These are phyloP conservation scores for Cosmorhoe ocellata DNA, from an alignment of 2,888 invertebrate genomes.

Conservation along the genomic window DNA sequence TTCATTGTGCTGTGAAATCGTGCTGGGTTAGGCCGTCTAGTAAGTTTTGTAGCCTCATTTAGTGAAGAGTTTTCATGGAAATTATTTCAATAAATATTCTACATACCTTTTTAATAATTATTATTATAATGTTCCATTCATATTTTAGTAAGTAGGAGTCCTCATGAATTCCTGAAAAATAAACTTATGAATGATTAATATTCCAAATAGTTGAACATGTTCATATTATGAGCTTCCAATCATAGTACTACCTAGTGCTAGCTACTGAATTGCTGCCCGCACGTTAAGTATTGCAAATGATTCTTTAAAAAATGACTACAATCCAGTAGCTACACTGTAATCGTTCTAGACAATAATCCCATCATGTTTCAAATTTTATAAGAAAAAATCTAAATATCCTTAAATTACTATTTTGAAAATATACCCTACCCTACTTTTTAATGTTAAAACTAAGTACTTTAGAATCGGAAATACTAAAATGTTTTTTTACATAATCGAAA, in stretches of 20 bases:
- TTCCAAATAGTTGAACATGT: slow-evolving; percentile 8
- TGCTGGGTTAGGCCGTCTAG: neutral
- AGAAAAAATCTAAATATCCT: slow-evolving; percentile 22
- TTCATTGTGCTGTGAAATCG: slow-evolving; percentile 11
- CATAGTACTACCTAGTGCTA: neutral
- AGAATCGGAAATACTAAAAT: slow-evolving; percentile 9
- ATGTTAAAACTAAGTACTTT: slow-evolving; percentile 27
- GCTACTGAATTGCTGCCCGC: slow-evolving; percentile 3
- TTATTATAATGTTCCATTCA: neutral
- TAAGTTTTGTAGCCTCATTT: too few species aligned
- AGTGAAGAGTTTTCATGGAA: too few species aligned
- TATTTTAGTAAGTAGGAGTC: too few species aligned
- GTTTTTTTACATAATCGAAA: slow-evolving; percentile 19
- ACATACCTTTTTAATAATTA: neutral
- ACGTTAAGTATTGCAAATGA: too few species aligned
- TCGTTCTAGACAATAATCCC: slow-evolving; percentile 31
- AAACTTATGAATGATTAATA: slow-evolving; percentile 3
- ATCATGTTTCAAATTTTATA: slow-evolving; percentile 41
- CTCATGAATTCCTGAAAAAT: neutral
- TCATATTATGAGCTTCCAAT: slow-evolving; percentile 6
- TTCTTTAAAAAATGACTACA: neutral
- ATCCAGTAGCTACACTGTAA: slow-evolving; percentile 9
- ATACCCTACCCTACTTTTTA: slow-evolving; percentile 17
- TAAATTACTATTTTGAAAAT: slow-evolving; percentile 31
- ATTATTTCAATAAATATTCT: too few species aligned